These are phyloP conservation scores for Lepus oiostolus DNA, from an alignment of 2,797 vertebrate genomes.

Conservation along the genomic window DNA sequence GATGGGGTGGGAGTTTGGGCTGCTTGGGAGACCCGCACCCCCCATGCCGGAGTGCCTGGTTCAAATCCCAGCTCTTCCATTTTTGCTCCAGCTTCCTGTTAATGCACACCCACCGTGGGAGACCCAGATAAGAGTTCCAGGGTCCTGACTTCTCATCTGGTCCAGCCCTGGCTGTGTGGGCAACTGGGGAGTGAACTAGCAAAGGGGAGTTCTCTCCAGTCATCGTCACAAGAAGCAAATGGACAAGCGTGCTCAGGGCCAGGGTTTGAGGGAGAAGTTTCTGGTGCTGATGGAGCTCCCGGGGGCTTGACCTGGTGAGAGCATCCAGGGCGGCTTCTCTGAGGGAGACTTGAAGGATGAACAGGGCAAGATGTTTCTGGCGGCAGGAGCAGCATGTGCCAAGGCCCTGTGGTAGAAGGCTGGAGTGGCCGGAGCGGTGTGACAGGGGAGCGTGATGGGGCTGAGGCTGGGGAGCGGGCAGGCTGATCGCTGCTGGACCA, in stretches of 20 bases:
- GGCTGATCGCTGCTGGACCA: background rate
- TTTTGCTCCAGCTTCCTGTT: too few species aligned
- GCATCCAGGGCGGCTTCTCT: background rate
- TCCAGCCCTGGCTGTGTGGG: too few species aligned
- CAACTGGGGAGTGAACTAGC: too few species aligned
- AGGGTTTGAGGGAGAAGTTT: background rate
- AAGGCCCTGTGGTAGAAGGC: conserved; percentile 25
- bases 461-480: background rate
- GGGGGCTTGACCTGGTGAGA: background rate
- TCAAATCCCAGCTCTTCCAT: too few species aligned
- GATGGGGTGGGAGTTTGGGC: too few species aligned
- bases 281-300: background rate
- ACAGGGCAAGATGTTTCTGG: background rate
- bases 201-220: background rate
- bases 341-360: background rate
- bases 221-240: background rate
- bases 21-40: too few species aligned
- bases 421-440: background rate
- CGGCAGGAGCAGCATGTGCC: background rate
- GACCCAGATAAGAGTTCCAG: too few species aligned
- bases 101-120: too few species aligned
- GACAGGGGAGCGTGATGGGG: background rate
- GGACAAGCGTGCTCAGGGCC: background rate
- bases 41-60: too few species aligned
- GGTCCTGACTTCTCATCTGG: too few species aligned